Base-by-base conservation (phyloP, 2,797 vertebrate species). In the Lophotriccus pileatus region DNA sequence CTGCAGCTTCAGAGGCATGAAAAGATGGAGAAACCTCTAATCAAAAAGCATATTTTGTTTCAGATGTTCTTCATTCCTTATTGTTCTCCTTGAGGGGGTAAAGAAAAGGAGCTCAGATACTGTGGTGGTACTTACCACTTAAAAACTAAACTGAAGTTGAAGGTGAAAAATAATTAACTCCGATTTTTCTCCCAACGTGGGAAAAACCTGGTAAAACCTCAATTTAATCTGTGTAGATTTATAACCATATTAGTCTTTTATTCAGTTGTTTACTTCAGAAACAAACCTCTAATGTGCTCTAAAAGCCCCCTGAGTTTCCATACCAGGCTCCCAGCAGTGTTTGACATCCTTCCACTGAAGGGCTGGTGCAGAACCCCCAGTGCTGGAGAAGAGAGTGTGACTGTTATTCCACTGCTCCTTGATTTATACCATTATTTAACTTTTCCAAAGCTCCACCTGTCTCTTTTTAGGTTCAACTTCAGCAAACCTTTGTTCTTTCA, bases 331-430 rank as follows among this genome's bases (percentile, higher is more conserved):
- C 24, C 4, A 2, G 12, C 43, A 2, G 64, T 1, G 12, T 67
- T 44, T 24, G 58, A 8, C 11, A 1, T 6, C 47, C 56, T 36
- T 23, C 36, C 1, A 1, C 14, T 17, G 6, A 6, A 14, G 81
- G 59, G 7, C 30, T 24, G 2, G 37, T 3, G 63, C 47, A 21
- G 59, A 12, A 59, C 37, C n/a, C 58, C 43, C 5, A 0, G 60
- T 1, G 0, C 3, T 21, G 67, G 67, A 52, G 50, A 11, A 52
- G 27, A 30, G 50, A 28, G 30, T 7, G 50, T 18, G 50, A 52
- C 6, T 0, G 36, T 49, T 15, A 3, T 21, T 14, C 4, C 32
- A 0, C 12, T 7, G 23, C 76, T n/a, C n/a, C n/a, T n/a, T n/a
- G 46, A 37, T 84, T 19, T 27, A 2, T 44, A 4, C 9, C 17